These are phyloP conservation scores for Drosophila lini DNA, from an alignment of 1,140 invertebrate species.

Conservation along the genomic window DNA sequence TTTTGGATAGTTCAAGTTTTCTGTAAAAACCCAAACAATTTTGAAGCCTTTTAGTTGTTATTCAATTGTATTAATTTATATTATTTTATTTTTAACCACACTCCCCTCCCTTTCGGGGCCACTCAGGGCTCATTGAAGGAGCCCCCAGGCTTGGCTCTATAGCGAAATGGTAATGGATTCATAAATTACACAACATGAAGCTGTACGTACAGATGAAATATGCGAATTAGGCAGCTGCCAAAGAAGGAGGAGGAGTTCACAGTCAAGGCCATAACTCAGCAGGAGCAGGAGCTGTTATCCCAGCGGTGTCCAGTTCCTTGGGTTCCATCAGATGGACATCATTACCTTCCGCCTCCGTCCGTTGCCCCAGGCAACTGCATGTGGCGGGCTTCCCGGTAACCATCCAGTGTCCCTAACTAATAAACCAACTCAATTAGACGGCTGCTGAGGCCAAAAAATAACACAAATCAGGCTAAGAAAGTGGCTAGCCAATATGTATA, in stretches of 20 bases:
- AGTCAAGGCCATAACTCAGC: conserved; percentile 31
- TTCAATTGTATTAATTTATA: background rate
- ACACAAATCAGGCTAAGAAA: conserved; percentile 1
- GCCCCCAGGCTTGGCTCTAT: conserved; percentile 14
- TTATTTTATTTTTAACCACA: background rate
- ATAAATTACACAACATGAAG: conserved; percentile 71
- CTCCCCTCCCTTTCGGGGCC: background rate
- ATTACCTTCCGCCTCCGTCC: conserved; percentile 8
- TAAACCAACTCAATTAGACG: conserved; percentile 74
- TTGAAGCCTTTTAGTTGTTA: background rate
- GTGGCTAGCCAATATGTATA: background rate
- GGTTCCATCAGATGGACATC: conserved; percentile 36
- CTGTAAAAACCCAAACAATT: too few species aligned
- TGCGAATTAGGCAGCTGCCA: conserved; percentile 24
- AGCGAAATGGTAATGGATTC: conserved; percentile 66
- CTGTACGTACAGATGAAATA: conserved; percentile 42
- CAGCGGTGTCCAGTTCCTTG: conserved; percentile 2
- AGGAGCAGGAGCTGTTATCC: background rate
- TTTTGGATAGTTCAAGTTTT: background rate
- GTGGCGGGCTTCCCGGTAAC: conserved; percentile 19
- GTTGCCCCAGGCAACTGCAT: conserved; percentile 30
- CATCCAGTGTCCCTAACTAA: conserved; percentile 49
- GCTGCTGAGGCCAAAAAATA: conserved; percentile 45
- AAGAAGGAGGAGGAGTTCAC: background rate
- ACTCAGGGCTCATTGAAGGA: conserved; percentile 34